These are phyloP conservation scores for Pelmatolapia mariae DNA, from an alignment of 2,113 vertebrate species.

Conservation along the genomic window DNA sequence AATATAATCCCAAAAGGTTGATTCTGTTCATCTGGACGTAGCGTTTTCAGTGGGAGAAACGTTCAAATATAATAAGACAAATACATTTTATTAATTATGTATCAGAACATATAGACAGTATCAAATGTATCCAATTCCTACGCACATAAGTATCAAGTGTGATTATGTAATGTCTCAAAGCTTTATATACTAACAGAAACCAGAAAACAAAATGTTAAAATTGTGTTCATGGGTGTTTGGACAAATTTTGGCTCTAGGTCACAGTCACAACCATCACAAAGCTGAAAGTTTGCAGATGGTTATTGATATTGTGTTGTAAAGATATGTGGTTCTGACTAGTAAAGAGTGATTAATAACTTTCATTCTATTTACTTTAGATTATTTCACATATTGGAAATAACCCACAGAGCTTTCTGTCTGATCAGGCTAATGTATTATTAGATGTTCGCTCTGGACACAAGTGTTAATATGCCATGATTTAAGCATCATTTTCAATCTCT, in stretches of 20 bases:
- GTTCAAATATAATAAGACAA: background rate
- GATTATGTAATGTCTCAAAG: background rate
- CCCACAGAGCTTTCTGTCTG: background rate
- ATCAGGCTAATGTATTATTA: background rate
- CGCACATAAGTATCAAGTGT: background rate
- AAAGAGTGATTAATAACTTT: background rate
- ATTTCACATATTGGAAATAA: background rate
- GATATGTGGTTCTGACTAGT: background rate
- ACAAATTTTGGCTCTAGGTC: background rate
- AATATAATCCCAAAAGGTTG: background rate
- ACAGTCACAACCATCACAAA: background rate
- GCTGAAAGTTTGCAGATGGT: background rate
- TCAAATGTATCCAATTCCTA: background rate
- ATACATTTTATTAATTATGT: background rate
- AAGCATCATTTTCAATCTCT: background rate
- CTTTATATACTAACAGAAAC: background rate
- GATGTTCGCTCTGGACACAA: background rate
- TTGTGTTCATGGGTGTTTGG: background rate
- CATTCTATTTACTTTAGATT: background rate
- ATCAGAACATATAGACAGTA: background rate
- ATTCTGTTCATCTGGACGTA: background rate
- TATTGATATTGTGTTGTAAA: background rate
- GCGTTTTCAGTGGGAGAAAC: fast-evolving
- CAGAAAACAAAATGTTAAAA: background rate
- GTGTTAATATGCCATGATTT: background rate